Conservation (phyloP, 1,140 invertebrate genomes). For the Dendroctonus valens region DNA sequence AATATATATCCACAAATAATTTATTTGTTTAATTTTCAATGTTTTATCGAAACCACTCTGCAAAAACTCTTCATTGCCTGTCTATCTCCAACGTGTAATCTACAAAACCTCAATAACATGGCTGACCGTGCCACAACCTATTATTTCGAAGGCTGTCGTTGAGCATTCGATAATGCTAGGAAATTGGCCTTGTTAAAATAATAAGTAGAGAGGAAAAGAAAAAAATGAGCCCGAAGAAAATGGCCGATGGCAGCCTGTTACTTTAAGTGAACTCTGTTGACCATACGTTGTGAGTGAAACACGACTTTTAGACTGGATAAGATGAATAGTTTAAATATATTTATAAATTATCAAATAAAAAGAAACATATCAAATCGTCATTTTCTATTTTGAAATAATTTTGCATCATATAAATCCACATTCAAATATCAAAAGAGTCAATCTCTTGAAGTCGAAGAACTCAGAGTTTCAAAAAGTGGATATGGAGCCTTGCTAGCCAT, state of each 20-base stretch:
- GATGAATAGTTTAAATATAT: no score
- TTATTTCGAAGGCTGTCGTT: conserved; percentile 19
- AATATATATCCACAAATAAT: no score
- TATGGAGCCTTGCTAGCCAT: no score
- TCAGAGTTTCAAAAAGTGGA: no score
- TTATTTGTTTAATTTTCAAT: no score
- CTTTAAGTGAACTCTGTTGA: not conserved
- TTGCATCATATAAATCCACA: no score
- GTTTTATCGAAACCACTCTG: not conserved
- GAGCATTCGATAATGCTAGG: conserved; percentile 16
- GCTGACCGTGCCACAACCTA: conserved; percentile 16
- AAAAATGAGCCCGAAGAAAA: conserved; percentile 1
- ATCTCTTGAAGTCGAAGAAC: no score
- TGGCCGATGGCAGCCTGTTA: not conserved
- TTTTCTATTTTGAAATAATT: no score
- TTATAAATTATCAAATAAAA: no score
- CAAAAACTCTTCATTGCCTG: conserved; percentile 6
- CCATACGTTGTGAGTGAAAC: not conserved
- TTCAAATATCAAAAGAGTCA: no score
- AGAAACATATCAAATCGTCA: no score
- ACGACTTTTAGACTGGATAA: no score
- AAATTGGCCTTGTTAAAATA: conserved; percentile 21
- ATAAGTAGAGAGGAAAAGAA: conserved; percentile 3
- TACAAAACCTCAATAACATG: conserved; percentile 12
- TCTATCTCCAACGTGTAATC: conserved; percentile 7